Evolutionary conservation across 2,797 vertebrate species (phyloP), one percentile per base, ranked within the genome.

Genomic region (Enteromius treurensis): DNA sequence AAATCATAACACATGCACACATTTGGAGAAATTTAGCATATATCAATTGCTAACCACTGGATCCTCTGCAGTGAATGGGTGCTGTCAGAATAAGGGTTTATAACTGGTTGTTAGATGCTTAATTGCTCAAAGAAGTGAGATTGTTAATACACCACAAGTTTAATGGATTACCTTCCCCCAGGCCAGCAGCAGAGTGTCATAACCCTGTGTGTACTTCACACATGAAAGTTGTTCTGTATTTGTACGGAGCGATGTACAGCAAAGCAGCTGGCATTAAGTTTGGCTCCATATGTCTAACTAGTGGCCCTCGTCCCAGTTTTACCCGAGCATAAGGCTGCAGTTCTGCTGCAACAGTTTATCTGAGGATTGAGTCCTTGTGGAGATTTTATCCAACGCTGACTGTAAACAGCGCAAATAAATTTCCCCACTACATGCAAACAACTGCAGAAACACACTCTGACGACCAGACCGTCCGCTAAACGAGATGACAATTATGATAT

Each of bases 151-250:
- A 32, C 29, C 29, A n/a, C 2, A 47, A n/a, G 65, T 62, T 75
- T 89, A 67, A 87, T 88, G 89, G 80, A 80, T 71, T 89, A 87
- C 80, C 69, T 79, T 85, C 68, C 75, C 84, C 60, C 26, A 37
- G 49, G 68, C 23, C 26, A 45, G 17, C n/a, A 68, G n/a, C 0
- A 29, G 88, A 64, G 13, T 88, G 89, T 88, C 90, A 79, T 84
- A 90, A 90, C 91, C 87, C 87, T 84, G 47, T 79, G 87, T 88
- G 88, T 92, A 89, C 82, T 86, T 85, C 69, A 85, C 84, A 83
- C 85, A 89, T 80, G 81, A 60, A 60, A 55, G 32, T 80, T 90
- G 85, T 90, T 90, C 87, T 88, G 51, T 67, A 49, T 34, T 19
- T 15, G 26, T 58, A 67, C 58, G 6, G 32, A 17, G 21, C 4